Conservation (phyloP, 2,113 vertebrate species). For the Gymnarchus niloticus region DNA sequence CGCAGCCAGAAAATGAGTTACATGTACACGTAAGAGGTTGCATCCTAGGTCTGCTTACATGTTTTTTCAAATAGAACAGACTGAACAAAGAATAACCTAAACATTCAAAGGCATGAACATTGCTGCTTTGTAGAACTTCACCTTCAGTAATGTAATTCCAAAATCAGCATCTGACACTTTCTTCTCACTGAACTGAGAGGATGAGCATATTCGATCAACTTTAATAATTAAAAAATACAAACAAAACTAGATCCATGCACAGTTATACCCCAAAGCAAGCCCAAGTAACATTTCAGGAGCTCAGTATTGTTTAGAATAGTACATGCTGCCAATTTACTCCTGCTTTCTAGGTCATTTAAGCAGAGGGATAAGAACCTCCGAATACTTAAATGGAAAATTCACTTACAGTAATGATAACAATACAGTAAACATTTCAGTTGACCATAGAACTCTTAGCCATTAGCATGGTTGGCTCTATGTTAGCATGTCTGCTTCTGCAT, state of each 20-base stretch:
- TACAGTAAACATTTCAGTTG: background rate
- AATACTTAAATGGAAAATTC: background rate
- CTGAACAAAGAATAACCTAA: background rate
- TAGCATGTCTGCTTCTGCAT: background rate
- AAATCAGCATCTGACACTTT: background rate
- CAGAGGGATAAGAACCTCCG: background rate
- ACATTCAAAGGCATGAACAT: background rate
- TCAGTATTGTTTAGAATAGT: background rate
- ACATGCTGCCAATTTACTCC: background rate
- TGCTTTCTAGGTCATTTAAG: background rate
- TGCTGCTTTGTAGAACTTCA: background rate
- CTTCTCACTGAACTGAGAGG: background rate
- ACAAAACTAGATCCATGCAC: background rate
- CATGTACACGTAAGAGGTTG: background rate
- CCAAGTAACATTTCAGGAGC: background rate
- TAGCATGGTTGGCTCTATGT: background rate
- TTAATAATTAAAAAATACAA: background rate
- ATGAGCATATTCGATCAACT: background rate
- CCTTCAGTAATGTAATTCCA: background rate
- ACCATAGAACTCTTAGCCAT: background rate
- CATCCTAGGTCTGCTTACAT: background rate
- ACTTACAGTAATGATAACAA: background rate
- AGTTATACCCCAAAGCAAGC: background rate
- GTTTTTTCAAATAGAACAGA: background rate
- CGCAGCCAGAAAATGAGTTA: background rate